These are phyloP conservation scores for Apamea crenata DNA, from an alignment of 2,888 invertebrate genomes.

Conservation along the genomic window DNA sequence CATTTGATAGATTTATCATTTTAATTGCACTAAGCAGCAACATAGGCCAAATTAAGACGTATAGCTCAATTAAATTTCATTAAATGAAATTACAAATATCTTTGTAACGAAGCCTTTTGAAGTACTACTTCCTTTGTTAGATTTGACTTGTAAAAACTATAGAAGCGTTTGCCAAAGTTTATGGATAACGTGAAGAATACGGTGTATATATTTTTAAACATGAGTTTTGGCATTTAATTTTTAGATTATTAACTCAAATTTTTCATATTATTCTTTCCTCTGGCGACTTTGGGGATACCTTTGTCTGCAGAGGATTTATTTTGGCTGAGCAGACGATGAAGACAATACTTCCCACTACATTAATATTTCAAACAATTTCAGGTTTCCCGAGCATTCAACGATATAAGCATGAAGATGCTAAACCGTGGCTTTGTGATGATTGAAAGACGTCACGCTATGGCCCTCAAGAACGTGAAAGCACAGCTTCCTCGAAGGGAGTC, in stretches of 20 bases:
- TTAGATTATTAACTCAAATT: neutral
- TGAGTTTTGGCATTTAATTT: neutral
- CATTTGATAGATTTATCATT: no score
- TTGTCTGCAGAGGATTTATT: no score
- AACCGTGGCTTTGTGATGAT: constrained; percentile 96
- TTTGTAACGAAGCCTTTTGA: no score
- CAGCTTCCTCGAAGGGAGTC: constrained; percentile 97
- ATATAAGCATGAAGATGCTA: constrained; percentile 93
- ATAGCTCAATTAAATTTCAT: no score
- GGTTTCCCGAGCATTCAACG: constrained; percentile 95
- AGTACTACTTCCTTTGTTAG: no score
- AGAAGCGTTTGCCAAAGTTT: no score
- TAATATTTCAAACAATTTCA: constrained; percentile 74
- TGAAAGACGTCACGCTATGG: constrained; percentile 93
- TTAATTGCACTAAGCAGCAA: no score
- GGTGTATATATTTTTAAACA: neutral
- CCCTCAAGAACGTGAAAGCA: constrained; percentile 94
- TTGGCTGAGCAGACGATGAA: neutral
- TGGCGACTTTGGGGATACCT: neutral
- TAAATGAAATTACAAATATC: no score
- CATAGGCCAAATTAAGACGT: no score
- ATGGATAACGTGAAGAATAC: no score
- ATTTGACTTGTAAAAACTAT: no score
- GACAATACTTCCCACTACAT: neutral
- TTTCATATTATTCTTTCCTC: no score